Evolutionary conservation across 2,113 vertebrate genomes (phyloP).

Genomic region (Toxotes jaculatrix): DNA sequence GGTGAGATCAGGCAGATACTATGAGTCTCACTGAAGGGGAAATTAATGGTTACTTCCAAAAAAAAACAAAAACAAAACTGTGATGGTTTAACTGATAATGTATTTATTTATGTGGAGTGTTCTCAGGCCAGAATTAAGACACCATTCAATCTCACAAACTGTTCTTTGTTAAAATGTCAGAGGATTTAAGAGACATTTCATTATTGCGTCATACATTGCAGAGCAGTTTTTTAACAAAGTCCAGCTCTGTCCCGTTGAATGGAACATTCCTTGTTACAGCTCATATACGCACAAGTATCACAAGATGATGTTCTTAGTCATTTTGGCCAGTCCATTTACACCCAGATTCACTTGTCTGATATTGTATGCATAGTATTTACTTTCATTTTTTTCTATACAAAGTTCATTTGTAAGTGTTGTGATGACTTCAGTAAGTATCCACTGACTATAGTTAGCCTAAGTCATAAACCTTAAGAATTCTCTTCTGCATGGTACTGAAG

Average conservation of each 20-base stretch:
- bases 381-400: slow-evolving; percentile 18
- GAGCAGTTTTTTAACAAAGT: slow-evolving; percentile 27
- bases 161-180: slow-evolving; percentile 33
- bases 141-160: slow-evolving; percentile 38
- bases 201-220: background rate
- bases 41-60: slow-evolving; percentile 50
- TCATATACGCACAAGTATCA: slow-evolving; percentile 67
- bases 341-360: slow-evolving; percentile 5
- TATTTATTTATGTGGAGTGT: slow-evolving; percentile 31
- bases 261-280: slow-evolving; percentile 79
- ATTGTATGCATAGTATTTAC: slow-evolving; percentile 28
- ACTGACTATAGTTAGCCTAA: background rate
- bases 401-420: slow-evolving; percentile 15
- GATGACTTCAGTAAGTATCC: background rate
- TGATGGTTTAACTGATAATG: slow-evolving; percentile 2
- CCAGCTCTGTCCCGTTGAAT: slow-evolving; percentile 27
- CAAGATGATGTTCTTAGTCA: slow-evolving; percentile 26
- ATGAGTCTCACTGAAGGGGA: slow-evolving; percentile 23
- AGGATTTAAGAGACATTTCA: background rate
- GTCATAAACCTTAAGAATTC: background rate
- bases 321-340: slow-evolving; percentile 33
- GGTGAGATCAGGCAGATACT: slow-evolving; percentile 17
- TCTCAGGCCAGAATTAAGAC: slow-evolving; percentile 36
- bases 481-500: slow-evolving; percentile 1
- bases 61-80: background rate